Evolutionary conservation across 2,113 vertebrate species (phyloP), one percentile per base, ranked within the genome.

Genomic region (Panurus biarmicus): DNA sequence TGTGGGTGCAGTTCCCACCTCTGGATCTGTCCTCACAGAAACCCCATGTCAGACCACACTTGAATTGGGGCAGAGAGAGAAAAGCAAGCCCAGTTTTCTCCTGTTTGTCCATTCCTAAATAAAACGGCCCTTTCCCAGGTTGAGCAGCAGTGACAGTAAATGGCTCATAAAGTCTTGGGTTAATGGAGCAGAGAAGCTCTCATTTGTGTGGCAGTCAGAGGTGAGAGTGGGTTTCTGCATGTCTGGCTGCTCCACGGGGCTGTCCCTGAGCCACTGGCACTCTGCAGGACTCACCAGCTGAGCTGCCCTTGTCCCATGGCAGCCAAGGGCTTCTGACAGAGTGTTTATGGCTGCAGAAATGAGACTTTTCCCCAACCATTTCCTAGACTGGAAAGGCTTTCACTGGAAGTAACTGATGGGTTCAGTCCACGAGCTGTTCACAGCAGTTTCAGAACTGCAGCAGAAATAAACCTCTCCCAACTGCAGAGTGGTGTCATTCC

Each of bases 181-280:
- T 97, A 91, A 94, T 94, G 90, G 94, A 71, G 94, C 94, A 95
- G 87, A 95, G 95, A 74, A 79, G 20, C 87, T 48, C 81, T 66
- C 81, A 44, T 93, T 95, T 76, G 71, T 87, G 91, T 83, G 80
- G 94, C 94, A 95, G 71, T 54, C 93, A 64, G 89, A 93, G 95
- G 81, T 73, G 87, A 26, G 12, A 47, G 78, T 7, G 22, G 67
- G 33, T 74, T 87, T 81, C 67, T 88, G 83, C 6, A 0, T 31
- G 84, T 91, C 67, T 95, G 78, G 65, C 67, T 84, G 91, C 86
- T 90, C 48, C 62, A 13, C 29, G 1, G 10, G 83, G 38, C 89
- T 90, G 61, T 87, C 51, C 81, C 77, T 58, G 78, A 67, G 78
- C 93, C 67, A 1, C 50, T 35, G 77, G 77, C 19, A 1, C 66